These are phyloP conservation scores for Saccostrea glomerata DNA, from an alignment of 1,140 invertebrate genomes.

Conservation along the genomic window DNA sequence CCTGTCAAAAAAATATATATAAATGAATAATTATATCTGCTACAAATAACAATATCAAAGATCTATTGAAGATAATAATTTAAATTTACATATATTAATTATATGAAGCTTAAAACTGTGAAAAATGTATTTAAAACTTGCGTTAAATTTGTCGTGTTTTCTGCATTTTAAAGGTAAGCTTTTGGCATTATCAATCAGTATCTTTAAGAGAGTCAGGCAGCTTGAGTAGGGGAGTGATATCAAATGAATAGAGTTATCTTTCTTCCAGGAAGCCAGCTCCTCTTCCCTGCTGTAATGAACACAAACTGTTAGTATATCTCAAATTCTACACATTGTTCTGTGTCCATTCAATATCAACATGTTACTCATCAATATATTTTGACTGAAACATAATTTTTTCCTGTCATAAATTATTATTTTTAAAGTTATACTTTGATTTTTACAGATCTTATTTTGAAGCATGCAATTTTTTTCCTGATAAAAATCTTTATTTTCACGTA, in stretches of 20 bases:
- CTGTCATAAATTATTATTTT: neutral
- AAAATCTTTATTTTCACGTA: neutral
- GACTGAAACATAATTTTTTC: too few species aligned
- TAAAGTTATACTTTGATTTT: neutral
- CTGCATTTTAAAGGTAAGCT: slow-evolving; percentile 15
- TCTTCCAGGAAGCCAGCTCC: neutral
- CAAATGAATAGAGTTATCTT: slow-evolving; percentile 10
- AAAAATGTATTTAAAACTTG: neutral
- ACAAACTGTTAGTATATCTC: too few species aligned
- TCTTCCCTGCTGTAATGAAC: neutral
- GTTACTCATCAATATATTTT: too few species aligned
- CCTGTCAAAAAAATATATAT: neutral
- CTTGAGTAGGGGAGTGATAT: neutral
- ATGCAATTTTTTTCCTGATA: too few species aligned
- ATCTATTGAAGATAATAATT: neutral
- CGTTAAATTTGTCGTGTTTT: slow-evolving; percentile 10
- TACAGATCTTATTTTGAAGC: too few species aligned
- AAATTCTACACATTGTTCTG: too few species aligned
- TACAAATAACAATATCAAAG: too few species aligned
- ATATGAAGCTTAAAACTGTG: neutral
- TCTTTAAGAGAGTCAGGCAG: neutral
- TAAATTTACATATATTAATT: neutral
- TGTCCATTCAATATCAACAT: too few species aligned
- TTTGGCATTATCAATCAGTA: neutral
- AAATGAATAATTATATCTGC: too few species aligned